phyloP scores from a whole-genome alignment of 1,140 invertebrate genomes.

The Drosophila asahinai region DNA sequence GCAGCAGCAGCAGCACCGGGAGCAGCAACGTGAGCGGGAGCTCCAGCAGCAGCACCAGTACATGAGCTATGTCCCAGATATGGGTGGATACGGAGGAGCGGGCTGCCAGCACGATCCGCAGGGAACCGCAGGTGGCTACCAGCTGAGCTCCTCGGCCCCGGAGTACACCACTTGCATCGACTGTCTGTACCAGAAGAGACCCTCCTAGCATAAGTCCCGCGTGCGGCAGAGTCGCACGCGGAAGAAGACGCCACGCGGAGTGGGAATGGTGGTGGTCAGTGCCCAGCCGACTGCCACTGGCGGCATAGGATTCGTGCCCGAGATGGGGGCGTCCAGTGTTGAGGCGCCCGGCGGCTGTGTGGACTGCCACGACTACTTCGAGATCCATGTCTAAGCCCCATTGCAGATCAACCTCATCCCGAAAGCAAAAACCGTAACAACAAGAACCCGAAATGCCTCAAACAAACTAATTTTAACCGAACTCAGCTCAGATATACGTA shows the following conservation, averaged over 20 bases:
- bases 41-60: constrained; percentile 52
- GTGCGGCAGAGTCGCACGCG: constrained; percentile 85
- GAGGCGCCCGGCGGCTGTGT: constrained; percentile 73
- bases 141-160: constrained; percentile 87
- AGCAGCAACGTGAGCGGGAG: not conserved
- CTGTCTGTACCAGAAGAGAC: constrained; percentile 87
- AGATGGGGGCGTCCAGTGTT: constrained; percentile 35
- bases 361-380: constrained; percentile 84
- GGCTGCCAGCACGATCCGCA: constrained; percentile 65
- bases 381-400: constrained; percentile 80
- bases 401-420: constrained; percentile 6
- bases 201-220: constrained; percentile 87
- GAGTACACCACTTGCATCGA: constrained; percentile 89
- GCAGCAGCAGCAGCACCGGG: constrained; percentile 17
- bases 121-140: constrained; percentile 66
- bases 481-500: constrained; percentile 76
- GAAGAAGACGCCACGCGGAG: constrained; percentile 80
- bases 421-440: constrained; percentile 60
- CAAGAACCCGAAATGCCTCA: constrained; percentile 73
- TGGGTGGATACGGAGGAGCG: constrained; percentile 44
- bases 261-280: constrained; percentile 68
- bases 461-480: constrained; percentile 67
- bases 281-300: constrained; percentile 67
- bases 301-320: constrained; percentile 69
- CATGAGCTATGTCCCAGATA: constrained; percentile 53